A percentile compares a stretch with the other conserved stretches of the same genome.
These are phyloP conservation scores for Melanerpes aurifrons DNA, from an alignment of 2,113 vertebrate genomes.

Conservation along the genomic window DNA sequence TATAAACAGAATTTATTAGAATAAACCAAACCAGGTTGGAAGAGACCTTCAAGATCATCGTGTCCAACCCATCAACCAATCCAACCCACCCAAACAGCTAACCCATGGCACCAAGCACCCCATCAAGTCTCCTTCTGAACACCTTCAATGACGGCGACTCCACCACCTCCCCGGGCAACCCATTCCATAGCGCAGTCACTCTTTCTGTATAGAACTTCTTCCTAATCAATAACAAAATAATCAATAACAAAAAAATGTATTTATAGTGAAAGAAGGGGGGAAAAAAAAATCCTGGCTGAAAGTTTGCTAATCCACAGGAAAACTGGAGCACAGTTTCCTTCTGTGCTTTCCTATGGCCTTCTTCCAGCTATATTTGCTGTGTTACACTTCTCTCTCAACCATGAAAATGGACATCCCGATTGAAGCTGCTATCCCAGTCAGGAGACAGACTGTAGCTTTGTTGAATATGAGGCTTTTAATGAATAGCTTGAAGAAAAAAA, in stretches of 20 bases:
- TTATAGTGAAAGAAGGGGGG: not conserved
- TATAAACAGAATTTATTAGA: no score
- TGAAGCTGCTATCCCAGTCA: slow-evolving; percentile 3
- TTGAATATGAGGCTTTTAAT: not conserved
- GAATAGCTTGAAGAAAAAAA: not conserved
- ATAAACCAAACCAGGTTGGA: no score
- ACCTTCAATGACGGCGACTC: no score
- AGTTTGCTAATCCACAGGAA: not conserved
- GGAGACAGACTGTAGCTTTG: not conserved
- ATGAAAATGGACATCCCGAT: slow-evolving; percentile 20
- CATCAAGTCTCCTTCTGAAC: no score
- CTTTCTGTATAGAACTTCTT: no score
- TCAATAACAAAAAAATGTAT: not conserved
- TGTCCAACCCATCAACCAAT: no score
- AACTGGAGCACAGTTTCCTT: not conserved
- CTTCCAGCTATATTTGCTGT: not conserved
- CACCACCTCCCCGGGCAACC: no score
- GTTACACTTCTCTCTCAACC: not conserved
- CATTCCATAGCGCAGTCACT: no score
- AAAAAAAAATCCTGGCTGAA: not conserved
- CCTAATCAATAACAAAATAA: no score
- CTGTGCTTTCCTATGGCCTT: not conserved
- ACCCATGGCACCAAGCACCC: no score
- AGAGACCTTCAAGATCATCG: no score
- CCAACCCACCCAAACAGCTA: no score